A percentile compares a stretch with the other conserved stretches of the same genome.
These are phyloP conservation scores for Tinamus major DNA, from an alignment of 2,797 vertebrate species.

Conservation along the genomic window DNA sequence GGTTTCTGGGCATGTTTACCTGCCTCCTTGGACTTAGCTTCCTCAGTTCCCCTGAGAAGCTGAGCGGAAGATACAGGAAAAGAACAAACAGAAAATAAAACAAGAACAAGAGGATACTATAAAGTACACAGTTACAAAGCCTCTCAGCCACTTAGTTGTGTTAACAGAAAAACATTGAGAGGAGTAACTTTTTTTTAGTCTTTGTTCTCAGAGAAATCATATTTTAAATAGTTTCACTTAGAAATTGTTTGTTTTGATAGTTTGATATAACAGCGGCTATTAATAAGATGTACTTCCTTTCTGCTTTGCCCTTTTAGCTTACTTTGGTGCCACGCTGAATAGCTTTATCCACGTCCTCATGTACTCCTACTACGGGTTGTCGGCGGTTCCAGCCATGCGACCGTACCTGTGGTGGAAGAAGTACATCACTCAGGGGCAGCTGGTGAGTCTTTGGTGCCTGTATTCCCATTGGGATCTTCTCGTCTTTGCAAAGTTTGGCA, in stretches of 20 bases:
- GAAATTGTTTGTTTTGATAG: slow-evolving; percentile 13
- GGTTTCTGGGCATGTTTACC: not conserved
- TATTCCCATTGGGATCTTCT: fast-evolving
- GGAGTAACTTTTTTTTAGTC: not conserved
- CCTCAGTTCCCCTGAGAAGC: slow-evolving; percentile 10
- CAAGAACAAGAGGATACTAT: not conserved
- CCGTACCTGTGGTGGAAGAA: slow-evolving; percentile 99
- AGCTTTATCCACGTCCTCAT: slow-evolving; percentile 97
- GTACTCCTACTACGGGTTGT: slow-evolving; percentile 97
- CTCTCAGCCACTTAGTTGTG: not conserved
- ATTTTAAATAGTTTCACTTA: slow-evolving; percentile 43
- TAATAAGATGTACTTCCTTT: slow-evolving; percentile 23
- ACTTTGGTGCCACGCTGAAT: slow-evolving; percentile 93
- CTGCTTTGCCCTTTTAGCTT: slow-evolving; percentile 81
- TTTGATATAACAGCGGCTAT: not conserved
- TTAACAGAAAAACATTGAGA: not conserved
- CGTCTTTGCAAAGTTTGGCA: not conserved
- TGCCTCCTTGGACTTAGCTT: not conserved
- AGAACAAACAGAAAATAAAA: not conserved
- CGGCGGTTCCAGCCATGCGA: slow-evolving; percentile 90
- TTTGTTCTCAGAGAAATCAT: not conserved
- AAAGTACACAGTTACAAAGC: not conserved
- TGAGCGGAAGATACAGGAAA: not conserved
- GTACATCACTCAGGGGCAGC: slow-evolving; percentile 97
- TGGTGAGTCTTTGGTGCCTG: slow-evolving; percentile 84